Percentiles rank a stretch among this genome's conserved stretches.
Evolutionary conservation across 35 echinoderm and acorn worm species (phyloP).

Genomic region (Nesometra sesokonis): DNA sequence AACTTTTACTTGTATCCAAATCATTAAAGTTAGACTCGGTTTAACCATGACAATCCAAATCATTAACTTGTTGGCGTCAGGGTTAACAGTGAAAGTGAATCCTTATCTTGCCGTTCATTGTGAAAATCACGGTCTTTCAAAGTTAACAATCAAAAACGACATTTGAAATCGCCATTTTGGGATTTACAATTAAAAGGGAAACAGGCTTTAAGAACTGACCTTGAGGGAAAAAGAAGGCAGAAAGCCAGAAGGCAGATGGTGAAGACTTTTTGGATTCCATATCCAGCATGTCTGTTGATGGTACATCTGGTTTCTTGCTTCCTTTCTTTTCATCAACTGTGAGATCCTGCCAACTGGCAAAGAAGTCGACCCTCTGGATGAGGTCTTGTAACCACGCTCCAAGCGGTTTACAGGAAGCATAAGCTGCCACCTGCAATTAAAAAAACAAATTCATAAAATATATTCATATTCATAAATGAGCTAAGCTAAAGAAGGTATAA

Average conservation of each 20-base stretch:
- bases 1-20: not conserved
- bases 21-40: not conserved
- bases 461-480: not conserved
- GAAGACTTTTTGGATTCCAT: slow-evolving; percentile 33
- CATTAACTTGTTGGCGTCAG: not conserved
- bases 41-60: too few species aligned
- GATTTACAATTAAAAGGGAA: too few species aligned
- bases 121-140: not conserved
- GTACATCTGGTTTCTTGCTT: slow-evolving; percentile 27
- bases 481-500: too few species aligned
- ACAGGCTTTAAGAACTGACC: slow-evolving; percentile 29
- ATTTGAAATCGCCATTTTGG: too few species aligned
- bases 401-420: slow-evolving; percentile 91
- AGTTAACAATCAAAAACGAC: too few species aligned
- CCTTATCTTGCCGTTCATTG: too few species aligned
- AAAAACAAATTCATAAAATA: not conserved
- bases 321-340: slow-evolving; percentile 37
- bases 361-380: slow-evolving; percentile 85
- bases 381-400: slow-evolving; percentile 81
- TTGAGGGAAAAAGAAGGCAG: slow-evolving; percentile 96
- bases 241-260: slow-evolving; percentile 86
- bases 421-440: slow-evolving; percentile 61
- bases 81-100: not conserved
- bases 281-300: slow-evolving; percentile 21
- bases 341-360: slow-evolving; percentile 69